Evolutionary conservation across 2,113 vertebrate species (phyloP).

Genomic region (Entosphenus tridentatus): DNA sequence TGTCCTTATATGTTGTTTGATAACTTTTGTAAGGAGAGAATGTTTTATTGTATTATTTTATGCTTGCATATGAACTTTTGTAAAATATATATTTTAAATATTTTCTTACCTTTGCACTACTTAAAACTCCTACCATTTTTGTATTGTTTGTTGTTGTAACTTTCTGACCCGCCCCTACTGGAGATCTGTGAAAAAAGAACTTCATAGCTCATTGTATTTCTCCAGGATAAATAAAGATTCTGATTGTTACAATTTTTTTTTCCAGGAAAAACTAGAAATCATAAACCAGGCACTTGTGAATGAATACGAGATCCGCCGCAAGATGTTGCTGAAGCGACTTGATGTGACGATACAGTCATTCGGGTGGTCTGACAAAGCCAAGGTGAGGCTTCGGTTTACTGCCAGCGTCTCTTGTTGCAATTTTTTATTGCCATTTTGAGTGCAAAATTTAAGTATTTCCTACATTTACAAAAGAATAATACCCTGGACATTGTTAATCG

Average conservation of each 20-base stretch:
- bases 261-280: constrained; percentile 83
- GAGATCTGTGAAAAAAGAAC: too few species aligned
- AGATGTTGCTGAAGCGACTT: constrained; percentile 81
- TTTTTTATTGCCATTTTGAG: not conserved
- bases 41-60: too few species aligned
- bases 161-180: too few species aligned
- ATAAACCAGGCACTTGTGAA: constrained; percentile 85
- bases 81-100: too few species aligned
- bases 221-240: too few species aligned
- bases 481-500: not conserved
- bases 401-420: not conserved
- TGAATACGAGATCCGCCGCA: constrained; percentile 79
- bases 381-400: constrained; percentile 28
- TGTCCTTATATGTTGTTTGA: too few species aligned
- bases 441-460: not conserved
- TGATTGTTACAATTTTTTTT: not conserved
- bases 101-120: too few species aligned
- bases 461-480: constrained; percentile 1
- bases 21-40: too few species aligned
- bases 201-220: too few species aligned
- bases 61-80: too few species aligned
- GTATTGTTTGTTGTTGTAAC: too few species aligned
- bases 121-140: too few species aligned
- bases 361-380: constrained; percentile 86
- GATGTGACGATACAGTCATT: constrained; percentile 96